These are phyloP conservation scores for Arctocebus calabarensis DNA, from an alignment of 2,797 vertebrate genomes.

Conservation along the genomic window DNA sequence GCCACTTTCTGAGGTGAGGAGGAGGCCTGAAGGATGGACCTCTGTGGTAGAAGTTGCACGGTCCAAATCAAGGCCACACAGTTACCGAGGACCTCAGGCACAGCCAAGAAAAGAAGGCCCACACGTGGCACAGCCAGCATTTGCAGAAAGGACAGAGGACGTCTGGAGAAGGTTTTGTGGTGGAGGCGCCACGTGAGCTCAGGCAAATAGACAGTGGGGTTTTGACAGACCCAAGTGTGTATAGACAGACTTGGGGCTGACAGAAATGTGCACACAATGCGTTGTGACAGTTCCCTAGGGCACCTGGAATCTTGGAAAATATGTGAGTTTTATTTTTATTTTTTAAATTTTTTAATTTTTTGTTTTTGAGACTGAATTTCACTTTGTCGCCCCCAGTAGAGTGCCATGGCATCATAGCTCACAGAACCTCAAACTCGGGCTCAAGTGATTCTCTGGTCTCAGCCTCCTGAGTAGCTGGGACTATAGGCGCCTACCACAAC, in stretches of 20 bases:
- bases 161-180: neutral
- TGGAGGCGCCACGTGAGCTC: neutral
- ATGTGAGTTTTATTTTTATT: neutral
- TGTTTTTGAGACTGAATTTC: no score
- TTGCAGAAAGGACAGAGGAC: neutral
- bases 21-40: neutral
- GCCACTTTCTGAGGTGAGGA: neutral
- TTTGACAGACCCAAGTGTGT: neutral
- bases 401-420: no score
- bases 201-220: neutral
- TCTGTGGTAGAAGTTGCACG: neutral
- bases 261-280: accelerated
- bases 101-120: neutral
- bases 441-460: no score
- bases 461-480: no score
- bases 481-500: no score
- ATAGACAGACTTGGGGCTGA: neutral
- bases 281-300: neutral
- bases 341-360: no score
- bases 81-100: neutral
- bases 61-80: neutral
- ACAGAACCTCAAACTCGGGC: no score
- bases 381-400: no score
- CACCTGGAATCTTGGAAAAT: neutral
- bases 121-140: no score